phyloP scores from a whole-genome alignment of 2,797 vertebrate species.

The Tolypeutes matacus region DNA sequence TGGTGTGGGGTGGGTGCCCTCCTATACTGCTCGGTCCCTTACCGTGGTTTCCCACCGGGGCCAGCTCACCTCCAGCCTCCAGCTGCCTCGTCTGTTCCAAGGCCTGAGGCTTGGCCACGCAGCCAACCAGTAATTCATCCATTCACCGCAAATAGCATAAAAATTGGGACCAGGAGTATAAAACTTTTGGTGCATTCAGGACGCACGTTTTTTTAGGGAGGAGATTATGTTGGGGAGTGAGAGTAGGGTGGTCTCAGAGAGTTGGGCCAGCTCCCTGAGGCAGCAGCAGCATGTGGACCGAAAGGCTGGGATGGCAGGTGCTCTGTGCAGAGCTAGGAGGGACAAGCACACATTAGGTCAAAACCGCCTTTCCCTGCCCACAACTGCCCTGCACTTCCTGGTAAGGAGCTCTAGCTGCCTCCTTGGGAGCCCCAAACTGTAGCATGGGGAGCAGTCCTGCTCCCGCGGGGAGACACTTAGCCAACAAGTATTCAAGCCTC shows the following conservation, averaged over 20 bases:
- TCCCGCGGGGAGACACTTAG: rapidly evolving
- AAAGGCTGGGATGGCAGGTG: background rate
- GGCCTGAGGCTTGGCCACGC: constrained; percentile 38
- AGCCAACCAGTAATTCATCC: constrained; percentile 69
- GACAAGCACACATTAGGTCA: background rate
- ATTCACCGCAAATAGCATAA: constrained; percentile 78
- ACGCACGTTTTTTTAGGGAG: background rate
- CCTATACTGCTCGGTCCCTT: rapidly evolving
- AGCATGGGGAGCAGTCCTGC: background rate
- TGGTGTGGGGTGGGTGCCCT: background rate
- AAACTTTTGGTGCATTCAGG: constrained; percentile 67
- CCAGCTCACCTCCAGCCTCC: background rate
- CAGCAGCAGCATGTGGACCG: no score
- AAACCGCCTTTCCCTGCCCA: background rate
- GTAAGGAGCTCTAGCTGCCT: background rate
- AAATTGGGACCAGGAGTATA: constrained; percentile 85
- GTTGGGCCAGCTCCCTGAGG: background rate
- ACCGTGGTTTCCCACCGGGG: background rate
- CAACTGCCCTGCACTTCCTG: background rate
- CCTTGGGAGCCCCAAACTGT: background rate
- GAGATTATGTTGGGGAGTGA: constrained; percentile 46
- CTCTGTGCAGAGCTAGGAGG: no score
- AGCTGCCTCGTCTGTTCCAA: constrained; percentile 62
- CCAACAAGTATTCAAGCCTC: constrained; percentile 34
- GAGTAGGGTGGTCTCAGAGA: background rate